Conservation (phyloP, 2,888 invertebrate species). For the Limnephilus auricula region DNA sequence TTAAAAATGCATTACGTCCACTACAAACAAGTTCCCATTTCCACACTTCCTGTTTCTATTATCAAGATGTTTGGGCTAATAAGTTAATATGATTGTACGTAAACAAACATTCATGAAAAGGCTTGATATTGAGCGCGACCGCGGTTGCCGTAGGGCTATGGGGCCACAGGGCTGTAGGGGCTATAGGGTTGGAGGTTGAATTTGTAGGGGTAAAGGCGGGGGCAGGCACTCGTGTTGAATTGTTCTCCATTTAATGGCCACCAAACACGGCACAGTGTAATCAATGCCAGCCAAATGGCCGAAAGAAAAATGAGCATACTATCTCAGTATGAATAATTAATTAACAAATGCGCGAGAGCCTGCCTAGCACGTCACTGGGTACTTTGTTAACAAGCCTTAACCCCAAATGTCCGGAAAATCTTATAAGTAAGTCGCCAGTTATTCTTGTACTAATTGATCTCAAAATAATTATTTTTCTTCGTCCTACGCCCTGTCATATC, state of each 20-base stretch:
- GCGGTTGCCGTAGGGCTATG: not conserved
- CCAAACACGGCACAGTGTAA: conserved; percentile 61
- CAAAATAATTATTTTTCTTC: not conserved
- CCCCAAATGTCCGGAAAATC: not conserved
- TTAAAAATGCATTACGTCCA: not conserved
- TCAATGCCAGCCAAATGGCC: conserved; percentile 62
- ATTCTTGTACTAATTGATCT: too few species aligned
- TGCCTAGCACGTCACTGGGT: conserved; percentile 38
- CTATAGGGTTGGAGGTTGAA: not conserved
- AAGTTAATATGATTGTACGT: conserved; percentile 18
- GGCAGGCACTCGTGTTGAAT: conserved; percentile 2
- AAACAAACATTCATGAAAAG: not conserved
- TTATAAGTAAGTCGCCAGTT: not conserved
- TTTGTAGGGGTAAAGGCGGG: not conserved
- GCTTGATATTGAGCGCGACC: not conserved
- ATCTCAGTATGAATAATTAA: conserved; percentile 62
- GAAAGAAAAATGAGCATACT: conserved; percentile 59
- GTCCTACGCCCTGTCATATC: not conserved
- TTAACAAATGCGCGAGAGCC: conserved; percentile 45
- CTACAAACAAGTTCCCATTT: not conserved
- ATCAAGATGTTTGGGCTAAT: conserved; percentile 33
- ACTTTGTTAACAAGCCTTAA: conserved; percentile 35
- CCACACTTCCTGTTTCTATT: not conserved
- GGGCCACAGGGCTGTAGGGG: not conserved
- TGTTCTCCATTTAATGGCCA: conserved; percentile 52